Base-by-base conservation (phyloP, 1,140 invertebrate species). In the Drosophila rhopaloa region DNA sequence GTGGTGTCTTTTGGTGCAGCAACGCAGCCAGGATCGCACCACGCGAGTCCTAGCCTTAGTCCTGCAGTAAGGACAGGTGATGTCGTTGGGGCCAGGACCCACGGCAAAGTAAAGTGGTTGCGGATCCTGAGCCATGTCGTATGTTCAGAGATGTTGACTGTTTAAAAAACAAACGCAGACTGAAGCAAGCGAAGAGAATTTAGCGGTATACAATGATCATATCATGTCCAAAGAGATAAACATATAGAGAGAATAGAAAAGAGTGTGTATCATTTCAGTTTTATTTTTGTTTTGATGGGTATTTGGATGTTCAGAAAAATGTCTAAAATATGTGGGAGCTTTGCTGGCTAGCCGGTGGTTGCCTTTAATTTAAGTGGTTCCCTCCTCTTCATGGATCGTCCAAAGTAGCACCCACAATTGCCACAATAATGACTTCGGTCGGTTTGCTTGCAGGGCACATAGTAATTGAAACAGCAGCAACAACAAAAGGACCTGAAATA, bases 351-450 rank as follows among this genome's bases (percentile, higher is more conserved):
- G 54, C 56, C 58, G 35, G 43, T 73, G 56, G 46, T 81, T 71
- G 62, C 44, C 44, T 79, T 79, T 13, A 85, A 37, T 66, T 89
- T 76, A 11, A 91, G 72, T 19, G 83, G 84, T 13, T 55, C 50
- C 43, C 72, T 61, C 37, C 79, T 75, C 58, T 91, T 86, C 75
- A 91, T 81, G 14, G 73, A 74, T 11, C 91, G 79, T 4, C 91
- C 91, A 72, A 90, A 92, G 65, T 92, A 92, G 59, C 91, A 91
- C 41, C 91, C 85, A 37, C 91, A 92, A 57, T 92, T 91, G 68
- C 79, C 81, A 27, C 91, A 92, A 32, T 92, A 92, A 72, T 92
- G 91, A 55, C 91, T 92, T 24, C 84, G 74, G 63, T 92, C 91
- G 10, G 84, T 91, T 59, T 91, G 84, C 59, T 91, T 90, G 71